Evolutionary conservation across 2,797 vertebrate species (phyloP).

Genomic region (Galago senegalensis): DNA sequence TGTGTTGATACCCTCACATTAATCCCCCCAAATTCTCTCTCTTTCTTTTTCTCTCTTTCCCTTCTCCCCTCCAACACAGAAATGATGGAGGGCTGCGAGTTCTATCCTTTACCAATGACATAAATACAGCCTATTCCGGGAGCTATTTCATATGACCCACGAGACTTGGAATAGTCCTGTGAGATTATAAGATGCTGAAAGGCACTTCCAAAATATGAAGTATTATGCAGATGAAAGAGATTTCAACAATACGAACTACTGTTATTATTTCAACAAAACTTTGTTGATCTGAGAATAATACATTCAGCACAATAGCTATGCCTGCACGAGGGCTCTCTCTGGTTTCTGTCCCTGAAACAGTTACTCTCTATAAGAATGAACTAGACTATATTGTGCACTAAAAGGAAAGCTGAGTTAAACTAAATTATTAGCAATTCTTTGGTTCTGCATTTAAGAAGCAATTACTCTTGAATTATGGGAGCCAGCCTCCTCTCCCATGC

Average conservation of each 20-base stretch:
- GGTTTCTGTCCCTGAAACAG: constrained; percentile 37
- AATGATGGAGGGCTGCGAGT: not conserved
- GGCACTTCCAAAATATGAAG: constrained; percentile 13
- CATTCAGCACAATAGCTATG: constrained; percentile 21
- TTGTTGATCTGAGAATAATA: constrained; percentile 42
- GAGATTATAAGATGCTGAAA: constrained; percentile 4
- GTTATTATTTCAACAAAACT: constrained; percentile 59
- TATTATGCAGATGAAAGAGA: constrained; percentile 51
- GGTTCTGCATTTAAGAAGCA: constrained; percentile 68
- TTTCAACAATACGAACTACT: constrained; percentile 67
- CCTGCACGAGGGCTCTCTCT: not conserved
- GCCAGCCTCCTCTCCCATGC: not conserved
- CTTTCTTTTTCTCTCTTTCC: not conserved
- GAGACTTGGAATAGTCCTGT: constrained; percentile 1
- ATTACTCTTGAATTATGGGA: constrained; percentile 64
- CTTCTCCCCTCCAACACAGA: not conserved
- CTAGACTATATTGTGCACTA: constrained; percentile 37
- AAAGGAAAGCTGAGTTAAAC: constrained; percentile 61
- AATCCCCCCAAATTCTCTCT: not conserved
- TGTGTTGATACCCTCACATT: not conserved
- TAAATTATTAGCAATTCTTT: constrained; percentile 71
- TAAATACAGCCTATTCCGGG: not conserved
- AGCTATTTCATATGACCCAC: not conserved
- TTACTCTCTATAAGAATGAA: constrained; percentile 59
- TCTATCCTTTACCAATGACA: not conserved